These are phyloP conservation scores for Orthonevra nobilis DNA, from an alignment of 2,888 invertebrate genomes.

Conservation along the genomic window DNA sequence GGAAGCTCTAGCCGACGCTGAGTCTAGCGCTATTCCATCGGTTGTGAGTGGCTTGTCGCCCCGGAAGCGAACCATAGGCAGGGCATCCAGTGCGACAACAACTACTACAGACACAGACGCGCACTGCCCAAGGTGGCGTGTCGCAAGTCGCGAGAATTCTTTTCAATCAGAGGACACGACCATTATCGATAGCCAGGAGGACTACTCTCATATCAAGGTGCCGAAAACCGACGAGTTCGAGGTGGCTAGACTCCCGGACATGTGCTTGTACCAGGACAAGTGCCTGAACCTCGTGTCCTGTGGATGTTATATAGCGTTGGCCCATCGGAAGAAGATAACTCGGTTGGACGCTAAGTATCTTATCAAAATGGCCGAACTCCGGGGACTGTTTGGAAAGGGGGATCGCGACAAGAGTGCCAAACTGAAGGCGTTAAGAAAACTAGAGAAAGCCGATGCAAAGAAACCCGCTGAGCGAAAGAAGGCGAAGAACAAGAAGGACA, in stretches of 20 bases:
- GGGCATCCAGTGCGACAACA: slow-evolving; percentile 63
- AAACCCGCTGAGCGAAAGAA: slow-evolving; percentile 20
- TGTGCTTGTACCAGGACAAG: slow-evolving; percentile 82
- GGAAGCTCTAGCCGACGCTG: slow-evolving; percentile 77
- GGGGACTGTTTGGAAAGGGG: slow-evolving; percentile 86
- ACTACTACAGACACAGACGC: slow-evolving; percentile 50
- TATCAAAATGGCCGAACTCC: slow-evolving; percentile 90
- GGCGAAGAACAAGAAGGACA: slow-evolving; percentile 54
- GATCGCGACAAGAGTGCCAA: slow-evolving; percentile 79
- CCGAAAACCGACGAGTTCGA: slow-evolving; percentile 83
- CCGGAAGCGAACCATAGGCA: slow-evolving; percentile 71
- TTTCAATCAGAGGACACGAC: slow-evolving; percentile 31
- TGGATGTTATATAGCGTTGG: slow-evolving; percentile 83
- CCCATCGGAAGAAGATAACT: slow-evolving; percentile 85
- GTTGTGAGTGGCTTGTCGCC: slow-evolving; percentile 74
- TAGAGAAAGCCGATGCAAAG: slow-evolving; percentile 78
- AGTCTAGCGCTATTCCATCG: slow-evolving; percentile 75
- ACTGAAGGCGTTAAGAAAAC: slow-evolving; percentile 76
- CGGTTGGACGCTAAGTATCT: slow-evolving; percentile 90
- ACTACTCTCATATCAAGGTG: slow-evolving; percentile 66
- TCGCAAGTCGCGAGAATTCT: slow-evolving; percentile 24
- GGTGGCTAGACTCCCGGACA: slow-evolving; percentile 82
- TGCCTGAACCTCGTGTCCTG: slow-evolving; percentile 80
- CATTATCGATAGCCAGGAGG: slow-evolving; percentile 55
- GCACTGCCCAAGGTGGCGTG: neutral